These are phyloP conservation scores for Saguinus imperator DNA, from an alignment of 2,113 vertebrate species.

Conservation along the genomic window DNA sequence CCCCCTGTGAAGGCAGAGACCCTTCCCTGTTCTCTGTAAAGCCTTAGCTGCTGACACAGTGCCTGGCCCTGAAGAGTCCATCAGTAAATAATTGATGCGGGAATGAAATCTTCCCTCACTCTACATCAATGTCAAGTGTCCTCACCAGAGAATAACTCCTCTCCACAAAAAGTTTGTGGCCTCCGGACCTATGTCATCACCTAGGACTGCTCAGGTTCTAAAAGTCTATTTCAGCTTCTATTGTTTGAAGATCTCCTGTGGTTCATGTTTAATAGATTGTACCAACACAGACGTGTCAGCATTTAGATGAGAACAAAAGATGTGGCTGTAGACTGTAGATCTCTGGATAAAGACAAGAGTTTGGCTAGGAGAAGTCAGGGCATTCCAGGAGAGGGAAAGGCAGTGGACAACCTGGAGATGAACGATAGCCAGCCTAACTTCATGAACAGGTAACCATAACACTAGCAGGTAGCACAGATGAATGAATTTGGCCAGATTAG, in stretches of 20 bases:
- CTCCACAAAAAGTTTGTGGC: background rate
- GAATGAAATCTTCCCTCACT: background rate
- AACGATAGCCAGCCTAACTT: background rate
- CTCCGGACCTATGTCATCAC: background rate
- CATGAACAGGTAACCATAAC: fast-evolving
- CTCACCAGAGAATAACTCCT: background rate
- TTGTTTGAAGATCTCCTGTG: background rate
- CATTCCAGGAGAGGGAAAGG: background rate
- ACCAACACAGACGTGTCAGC: background rate
- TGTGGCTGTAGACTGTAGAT: background rate
- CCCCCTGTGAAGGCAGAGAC: background rate
- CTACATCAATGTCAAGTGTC: conserved; percentile 15
- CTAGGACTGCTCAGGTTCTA: background rate
- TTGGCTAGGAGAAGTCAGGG: background rate
- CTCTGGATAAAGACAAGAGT: background rate
- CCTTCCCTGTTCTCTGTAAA: background rate
- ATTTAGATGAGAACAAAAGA: background rate
- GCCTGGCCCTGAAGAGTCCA: background rate
- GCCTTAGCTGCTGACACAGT: background rate
- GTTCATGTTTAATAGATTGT: background rate
- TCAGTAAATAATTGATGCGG: background rate
- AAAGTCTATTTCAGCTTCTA: background rate
- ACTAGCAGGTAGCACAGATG: background rate
- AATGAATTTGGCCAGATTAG: background rate
- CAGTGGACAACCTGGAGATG: background rate